phyloP scores from a whole-genome alignment of 2,113 vertebrate species.

The Antechinus flavipes region DNA sequence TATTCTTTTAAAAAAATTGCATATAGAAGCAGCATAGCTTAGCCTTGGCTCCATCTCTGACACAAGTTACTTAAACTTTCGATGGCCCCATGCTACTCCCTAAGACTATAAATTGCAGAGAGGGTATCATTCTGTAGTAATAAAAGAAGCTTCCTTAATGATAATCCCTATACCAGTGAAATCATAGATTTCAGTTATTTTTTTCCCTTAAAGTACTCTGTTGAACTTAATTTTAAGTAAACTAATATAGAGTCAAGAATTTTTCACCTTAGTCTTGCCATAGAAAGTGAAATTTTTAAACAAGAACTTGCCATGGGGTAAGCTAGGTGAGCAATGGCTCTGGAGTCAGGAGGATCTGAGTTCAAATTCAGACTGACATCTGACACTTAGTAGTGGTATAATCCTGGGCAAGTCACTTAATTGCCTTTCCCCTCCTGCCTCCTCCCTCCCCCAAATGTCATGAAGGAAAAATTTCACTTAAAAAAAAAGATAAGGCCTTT shows the following conservation, averaged over 20 bases:
- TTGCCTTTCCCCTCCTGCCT: too few relatives aligned
- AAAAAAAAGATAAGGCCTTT: neutral
- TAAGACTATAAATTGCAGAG: neutral
- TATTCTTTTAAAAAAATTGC: conserved; percentile 27
- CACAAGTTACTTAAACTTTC: neutral
- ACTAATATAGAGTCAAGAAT: neutral
- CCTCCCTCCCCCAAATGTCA: neutral
- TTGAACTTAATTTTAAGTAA: neutral
- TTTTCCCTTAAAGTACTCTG: neutral
- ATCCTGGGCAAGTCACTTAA: too few relatives aligned
- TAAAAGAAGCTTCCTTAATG: neutral
- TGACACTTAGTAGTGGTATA: too few relatives aligned
- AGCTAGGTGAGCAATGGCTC: too few relatives aligned
- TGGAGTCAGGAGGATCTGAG: too few relatives aligned
- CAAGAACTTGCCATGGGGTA: neutral
- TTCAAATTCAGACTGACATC: too few relatives aligned
- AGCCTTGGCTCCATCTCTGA: neutral
- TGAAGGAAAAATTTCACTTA: neutral
- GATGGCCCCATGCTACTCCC: neutral
- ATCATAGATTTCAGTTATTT: neutral
- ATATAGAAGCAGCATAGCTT: neutral
- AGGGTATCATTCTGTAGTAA: neutral
- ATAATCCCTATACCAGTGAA: neutral
- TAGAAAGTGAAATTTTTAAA: conserved; percentile 39
- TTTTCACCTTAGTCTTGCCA: conserved; percentile 19